Conservation (phyloP, 23 tunicate species). For the Aplidium turbinatum region DNA sequence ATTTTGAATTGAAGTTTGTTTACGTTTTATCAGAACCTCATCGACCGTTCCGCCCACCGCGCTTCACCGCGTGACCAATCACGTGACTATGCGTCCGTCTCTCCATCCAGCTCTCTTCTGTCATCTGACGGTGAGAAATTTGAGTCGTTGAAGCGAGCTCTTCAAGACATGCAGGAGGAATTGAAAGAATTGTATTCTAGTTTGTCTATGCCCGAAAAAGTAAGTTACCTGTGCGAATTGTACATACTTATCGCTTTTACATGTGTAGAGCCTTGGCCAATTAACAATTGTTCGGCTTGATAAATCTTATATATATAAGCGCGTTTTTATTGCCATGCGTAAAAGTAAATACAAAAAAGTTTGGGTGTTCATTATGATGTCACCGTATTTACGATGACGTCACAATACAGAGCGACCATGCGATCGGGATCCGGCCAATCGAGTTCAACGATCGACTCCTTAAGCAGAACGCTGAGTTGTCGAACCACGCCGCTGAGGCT, state of each 20-base stretch:
- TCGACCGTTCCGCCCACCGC: conserved; percentile 27
- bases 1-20: neutral
- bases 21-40: conserved; percentile 20
- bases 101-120: conserved; percentile 49
- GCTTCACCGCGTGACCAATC: conserved; percentile 36
- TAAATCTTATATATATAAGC: no score
- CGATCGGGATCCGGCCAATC: neutral
- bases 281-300: no score
- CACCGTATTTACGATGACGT: neutral
- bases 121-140: conserved; percentile 76
- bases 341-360: no score
- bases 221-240: no score
- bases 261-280: no score
- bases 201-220: conserved; percentile 63
- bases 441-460: conserved; percentile 78
- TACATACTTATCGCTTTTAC: no score
- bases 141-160: conserved; percentile 75
- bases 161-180: conserved; percentile 83
- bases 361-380: neutral
- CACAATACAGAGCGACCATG: neutral
- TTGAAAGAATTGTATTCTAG: conserved; percentile 66
- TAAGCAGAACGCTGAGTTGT: conserved; percentile 69
- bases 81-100: neutral
- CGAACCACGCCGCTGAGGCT: conserved; percentile 49
- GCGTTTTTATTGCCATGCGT: no score